Conservation (phyloP, 1,140 invertebrate species). For the Cheumatopsyche charites region DNA sequence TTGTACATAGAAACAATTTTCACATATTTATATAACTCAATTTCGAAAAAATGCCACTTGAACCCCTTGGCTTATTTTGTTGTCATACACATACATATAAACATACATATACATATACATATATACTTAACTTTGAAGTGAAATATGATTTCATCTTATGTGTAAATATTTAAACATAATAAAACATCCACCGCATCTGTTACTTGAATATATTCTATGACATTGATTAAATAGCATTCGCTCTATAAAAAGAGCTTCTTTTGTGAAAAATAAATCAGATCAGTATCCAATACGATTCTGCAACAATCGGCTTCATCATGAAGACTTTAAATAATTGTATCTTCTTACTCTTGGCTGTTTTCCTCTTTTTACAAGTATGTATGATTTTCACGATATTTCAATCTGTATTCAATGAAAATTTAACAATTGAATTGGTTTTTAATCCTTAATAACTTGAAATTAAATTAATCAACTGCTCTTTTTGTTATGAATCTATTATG, state of each 20-base stretch:
- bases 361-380: background rate
- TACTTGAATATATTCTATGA: background rate
- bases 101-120: no score
- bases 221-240: background rate
- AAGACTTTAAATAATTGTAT: background rate
- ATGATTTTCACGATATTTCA: no score
- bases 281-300: background rate
- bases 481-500: no score
- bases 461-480: no score
- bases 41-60: no score
- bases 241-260: background rate
- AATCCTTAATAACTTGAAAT: no score
- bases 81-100: background rate
- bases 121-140: background rate
- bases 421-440: no score
- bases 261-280: background rate
- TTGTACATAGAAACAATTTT: background rate
- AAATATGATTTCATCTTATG: background rate
- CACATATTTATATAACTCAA: background rate
- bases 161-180: conserved; percentile 4
- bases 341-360: background rate
- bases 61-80: no score
- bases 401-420: no score
- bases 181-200: background rate
- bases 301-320: background rate